Base-by-base conservation (phyloP, 2,113 vertebrate species). In the Corydoras sp. region DNA sequence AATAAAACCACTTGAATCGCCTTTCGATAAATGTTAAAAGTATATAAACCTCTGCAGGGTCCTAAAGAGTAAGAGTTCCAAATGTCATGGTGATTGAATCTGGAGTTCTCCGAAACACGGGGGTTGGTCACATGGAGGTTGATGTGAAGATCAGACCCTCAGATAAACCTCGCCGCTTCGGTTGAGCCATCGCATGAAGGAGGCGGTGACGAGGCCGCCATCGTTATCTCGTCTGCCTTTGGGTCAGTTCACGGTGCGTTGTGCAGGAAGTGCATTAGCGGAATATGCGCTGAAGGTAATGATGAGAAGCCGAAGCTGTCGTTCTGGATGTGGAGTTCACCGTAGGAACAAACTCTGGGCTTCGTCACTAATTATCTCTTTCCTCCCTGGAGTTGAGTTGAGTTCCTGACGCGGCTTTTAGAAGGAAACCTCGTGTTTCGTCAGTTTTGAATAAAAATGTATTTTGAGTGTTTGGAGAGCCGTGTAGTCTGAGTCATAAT, bases 401-500 rank as follows among this genome's bases (percentile, higher is more conserved):
- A 65, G 51, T 62, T 74, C 72, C 58, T 68, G 58, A 14, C 49
- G 55, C 9, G 5, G 9, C 18, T 13, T 18, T 68, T 65, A 55
- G 32, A 68, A 24, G 31, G 51, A 12, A 31, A 43, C 54, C 54
- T 68, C 72, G 1, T 5, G 53, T 35, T 60, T 11, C 50, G 5
- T 73, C 54, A 54, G 43, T 48, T 14, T 56, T n/a, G 12, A 10
- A 53, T 31, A n/a, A 48, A 53, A 73, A 35, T 58, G 48, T 43
- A 31, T 65, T 73, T 50, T n/a, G 54, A 35, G 30, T 6, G 15
- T 29, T 67, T 62, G 49, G 12, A 9, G n/a, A 29, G 49, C 64
- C 15, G 15, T 54, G 29, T 24, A 30, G 18, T 8, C 58, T 30
- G 51, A 68, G 59, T 68, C 53, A 12, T 30, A 48, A 62, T 62